Conservation (phyloP, 92 coral and sea anemone species). For the Actinernus sp. region DNA sequence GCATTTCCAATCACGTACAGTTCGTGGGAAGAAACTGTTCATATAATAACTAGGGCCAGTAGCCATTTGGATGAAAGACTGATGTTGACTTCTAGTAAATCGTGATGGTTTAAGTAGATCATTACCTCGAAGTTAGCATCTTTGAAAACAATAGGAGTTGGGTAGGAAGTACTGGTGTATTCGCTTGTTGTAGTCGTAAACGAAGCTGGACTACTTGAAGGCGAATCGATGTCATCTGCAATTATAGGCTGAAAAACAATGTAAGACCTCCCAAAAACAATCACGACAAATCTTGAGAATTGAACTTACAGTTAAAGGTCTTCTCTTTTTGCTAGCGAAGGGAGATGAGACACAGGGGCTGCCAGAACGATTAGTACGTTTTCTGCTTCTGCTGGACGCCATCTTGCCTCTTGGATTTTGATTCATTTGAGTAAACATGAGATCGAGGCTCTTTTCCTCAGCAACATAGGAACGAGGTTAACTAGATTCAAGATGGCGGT, state of each 20-base stretch:
- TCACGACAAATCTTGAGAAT: background rate
- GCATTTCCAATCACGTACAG: too few relatives aligned
- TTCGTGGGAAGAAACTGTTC: too few relatives aligned
- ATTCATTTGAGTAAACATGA: background rate
- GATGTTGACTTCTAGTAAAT: too few relatives aligned
- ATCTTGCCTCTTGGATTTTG: constrained; percentile 50
- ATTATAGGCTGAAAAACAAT: constrained; percentile 70
- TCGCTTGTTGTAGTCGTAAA: constrained; percentile 81
- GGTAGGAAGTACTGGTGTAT: constrained; percentile 18
- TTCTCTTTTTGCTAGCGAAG: constrained; percentile 76
- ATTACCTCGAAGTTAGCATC: constrained; percentile 95
- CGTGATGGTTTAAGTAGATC: too few relatives aligned
- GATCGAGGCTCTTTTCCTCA: background rate
- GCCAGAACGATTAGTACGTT: constrained; percentile 71
- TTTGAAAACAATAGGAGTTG: constrained; percentile 64
- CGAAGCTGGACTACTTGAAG: constrained; percentile 93
- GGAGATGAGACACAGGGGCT: constrained; percentile 71
- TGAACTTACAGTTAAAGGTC: constrained; percentile 80
- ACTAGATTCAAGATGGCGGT: constrained; percentile 57
- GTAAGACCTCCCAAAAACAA: background rate
- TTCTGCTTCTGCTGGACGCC: constrained; percentile 91
- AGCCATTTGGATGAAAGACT: too few relatives aligned
- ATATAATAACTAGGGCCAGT: too few relatives aligned
- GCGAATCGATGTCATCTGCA: constrained; percentile 88
- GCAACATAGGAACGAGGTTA: constrained; percentile 22